Percentiles rank a stretch among this genome's conserved stretches.
These are phyloP conservation scores for Liparis tanakae DNA, from an alignment of 2,797 vertebrate species.

Conservation along the genomic window DNA sequence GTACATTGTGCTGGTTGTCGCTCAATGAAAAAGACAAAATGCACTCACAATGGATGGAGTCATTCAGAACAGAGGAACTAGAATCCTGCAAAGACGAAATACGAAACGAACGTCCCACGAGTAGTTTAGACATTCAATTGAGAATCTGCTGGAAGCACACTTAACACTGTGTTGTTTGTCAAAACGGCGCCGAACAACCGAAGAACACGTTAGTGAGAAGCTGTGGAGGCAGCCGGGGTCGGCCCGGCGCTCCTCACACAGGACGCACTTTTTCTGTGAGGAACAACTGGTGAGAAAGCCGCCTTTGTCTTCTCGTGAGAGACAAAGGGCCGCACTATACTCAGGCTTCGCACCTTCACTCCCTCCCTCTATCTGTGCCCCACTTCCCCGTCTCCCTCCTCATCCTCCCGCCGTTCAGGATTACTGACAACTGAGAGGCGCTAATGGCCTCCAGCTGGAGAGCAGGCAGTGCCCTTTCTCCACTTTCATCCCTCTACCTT, in stretches of 20 bases:
- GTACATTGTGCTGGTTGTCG: background rate
- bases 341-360: slow-evolving; percentile 19
- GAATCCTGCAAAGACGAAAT: background rate
- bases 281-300: slow-evolving; percentile 7
- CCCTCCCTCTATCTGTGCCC: background rate
- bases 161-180: slow-evolving; percentile 3
- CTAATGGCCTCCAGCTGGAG: slow-evolving; percentile 61
- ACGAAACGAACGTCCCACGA: too few relatives aligned
- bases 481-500: slow-evolving; percentile 31
- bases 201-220: slow-evolving; percentile 6
- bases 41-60: background rate
- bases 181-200: background rate
- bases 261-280: background rate
- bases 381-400: slow-evolving; percentile 15
- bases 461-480: slow-evolving; percentile 43
- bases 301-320: background rate
- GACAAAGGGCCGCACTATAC: background rate
- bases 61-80: background rate
- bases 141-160: background rate
- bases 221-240: background rate
- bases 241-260: slow-evolving; percentile 1
- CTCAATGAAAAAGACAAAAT: background rate
- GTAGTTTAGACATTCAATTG: background rate
- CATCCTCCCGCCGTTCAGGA: slow-evolving; percentile 28
- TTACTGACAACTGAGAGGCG: slow-evolving; percentile 58